phyloP scores from a whole-genome alignment of 2,888 invertebrate genomes.

The Barypeithes pellucidus region DNA sequence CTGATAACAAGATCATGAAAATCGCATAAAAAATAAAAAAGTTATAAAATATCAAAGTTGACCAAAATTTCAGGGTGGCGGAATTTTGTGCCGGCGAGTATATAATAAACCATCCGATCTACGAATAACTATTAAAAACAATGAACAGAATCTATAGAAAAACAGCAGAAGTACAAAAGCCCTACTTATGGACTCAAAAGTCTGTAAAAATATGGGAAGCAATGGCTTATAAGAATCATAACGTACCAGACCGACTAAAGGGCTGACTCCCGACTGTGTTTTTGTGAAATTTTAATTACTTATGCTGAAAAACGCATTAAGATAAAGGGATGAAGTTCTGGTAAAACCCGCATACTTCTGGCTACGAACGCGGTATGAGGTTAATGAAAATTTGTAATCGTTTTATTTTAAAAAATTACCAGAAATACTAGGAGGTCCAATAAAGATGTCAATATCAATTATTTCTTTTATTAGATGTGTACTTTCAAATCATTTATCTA shows the following conservation, averaged over 20 bases:
- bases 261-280: conserved; percentile 37
- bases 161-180: conserved; percentile 22
- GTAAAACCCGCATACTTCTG: conserved; percentile 20
- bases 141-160: background rate
- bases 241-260: conserved; percentile 22
- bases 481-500: conserved; percentile 13
- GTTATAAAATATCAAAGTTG: too few relatives aligned
- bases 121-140: conserved; percentile 13
- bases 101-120: background rate
- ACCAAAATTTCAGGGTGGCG: too few relatives aligned
- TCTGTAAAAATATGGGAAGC: conserved; percentile 30
- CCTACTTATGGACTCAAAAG: conserved; percentile 28
- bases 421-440: conserved; percentile 6
- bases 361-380: conserved; percentile 26
- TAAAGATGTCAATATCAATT: conserved; percentile 27
- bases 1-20: too few relatives aligned
- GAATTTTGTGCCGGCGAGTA: too few relatives aligned
- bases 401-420: conserved; percentile 17
- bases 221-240: conserved; percentile 16
- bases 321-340: conserved; percentile 11
- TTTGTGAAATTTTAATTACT: conserved; percentile 40
- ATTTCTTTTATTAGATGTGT: conserved; percentile 22
- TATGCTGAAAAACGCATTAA: conserved; percentile 26
- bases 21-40: too few relatives aligned
- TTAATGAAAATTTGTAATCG: conserved; percentile 29